Percentiles rank a stretch among this genome's conserved stretches.
phyloP scores from a whole-genome alignment of 2,113 vertebrate species.

The Salvelinus namaycush region DNA sequence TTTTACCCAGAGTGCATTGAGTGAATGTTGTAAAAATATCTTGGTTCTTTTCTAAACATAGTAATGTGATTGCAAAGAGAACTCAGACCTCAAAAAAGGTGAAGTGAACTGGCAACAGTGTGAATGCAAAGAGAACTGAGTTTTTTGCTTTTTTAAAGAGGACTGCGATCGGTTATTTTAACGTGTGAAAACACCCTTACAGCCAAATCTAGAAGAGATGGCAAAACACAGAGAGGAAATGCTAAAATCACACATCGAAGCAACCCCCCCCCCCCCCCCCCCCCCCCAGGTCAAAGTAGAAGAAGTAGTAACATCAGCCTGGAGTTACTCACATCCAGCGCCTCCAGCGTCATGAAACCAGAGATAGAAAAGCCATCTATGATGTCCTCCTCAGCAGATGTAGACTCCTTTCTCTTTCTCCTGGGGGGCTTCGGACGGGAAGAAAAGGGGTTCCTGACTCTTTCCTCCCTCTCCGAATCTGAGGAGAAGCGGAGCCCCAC shows the following conservation, averaged over 20 bases:
- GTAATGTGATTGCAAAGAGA: too few relatives aligned
- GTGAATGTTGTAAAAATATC: too few relatives aligned
- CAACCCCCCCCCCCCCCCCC: not conserved
- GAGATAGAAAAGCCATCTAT: slow-evolving; percentile 93
- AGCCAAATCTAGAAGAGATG: not conserved
- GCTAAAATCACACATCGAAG: not conserved
- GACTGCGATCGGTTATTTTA: too few relatives aligned
- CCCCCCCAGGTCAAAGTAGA: not conserved
- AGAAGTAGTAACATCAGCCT: slow-evolving; percentile 2
- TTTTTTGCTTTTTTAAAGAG: too few relatives aligned
- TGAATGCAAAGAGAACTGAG: too few relatives aligned
- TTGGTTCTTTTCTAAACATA: too few relatives aligned
- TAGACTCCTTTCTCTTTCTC: slow-evolving; percentile 88
- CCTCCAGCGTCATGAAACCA: slow-evolving; percentile 90
- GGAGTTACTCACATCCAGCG: slow-evolving; percentile 83
- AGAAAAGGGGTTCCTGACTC: slow-evolving; percentile 78
- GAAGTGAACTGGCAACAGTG: too few relatives aligned
- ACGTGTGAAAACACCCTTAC: not conserved
- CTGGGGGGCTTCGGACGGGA: slow-evolving; percentile 87
- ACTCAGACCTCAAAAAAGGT: too few relatives aligned
- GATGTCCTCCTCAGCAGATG: slow-evolving; percentile 92
- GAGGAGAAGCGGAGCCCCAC: slow-evolving; percentile 80
- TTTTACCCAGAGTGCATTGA: too few relatives aligned
- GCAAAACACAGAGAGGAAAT: not conserved
- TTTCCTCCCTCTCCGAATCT: slow-evolving; percentile 86